phyloP scores from a whole-genome alignment of 2,888 invertebrate genomes.

The Parapristionchus giblindavisi region DNA sequence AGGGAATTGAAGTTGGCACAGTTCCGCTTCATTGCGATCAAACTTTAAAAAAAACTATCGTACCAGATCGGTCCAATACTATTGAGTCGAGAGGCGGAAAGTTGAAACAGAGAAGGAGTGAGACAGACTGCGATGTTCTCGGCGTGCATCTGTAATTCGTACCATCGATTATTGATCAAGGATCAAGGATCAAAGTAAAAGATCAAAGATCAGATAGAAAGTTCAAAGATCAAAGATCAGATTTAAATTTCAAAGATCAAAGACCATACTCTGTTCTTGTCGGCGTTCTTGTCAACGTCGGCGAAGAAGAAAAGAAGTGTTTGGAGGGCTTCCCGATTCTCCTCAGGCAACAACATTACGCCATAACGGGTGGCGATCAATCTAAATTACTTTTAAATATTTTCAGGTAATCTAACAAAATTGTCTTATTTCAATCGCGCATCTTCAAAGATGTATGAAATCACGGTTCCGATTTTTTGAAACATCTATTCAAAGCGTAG shows the following conservation, averaged over 20 bases:
- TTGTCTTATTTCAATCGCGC: no score
- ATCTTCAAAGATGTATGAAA: no score
- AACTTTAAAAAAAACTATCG: no score
- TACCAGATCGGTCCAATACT: slow-evolving; percentile 46
- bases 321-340: slow-evolving; percentile 90
- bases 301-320: slow-evolving; percentile 86
- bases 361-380: slow-evolving; percentile 85
- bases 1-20: no score
- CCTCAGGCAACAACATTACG: slow-evolving; percentile 87
- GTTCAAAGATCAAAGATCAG: no score
- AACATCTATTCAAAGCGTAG: no score
- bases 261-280: slow-evolving; percentile 72
- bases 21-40: no score
- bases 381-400: no score
- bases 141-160: slow-evolving; percentile 87
- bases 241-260: not conserved
- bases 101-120: slow-evolving; percentile 88
- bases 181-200: not conserved
- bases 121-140: slow-evolving; percentile 93
- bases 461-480: no score
- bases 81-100: slow-evolving; percentile 68
- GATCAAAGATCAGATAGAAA: no score
- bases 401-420: no score
- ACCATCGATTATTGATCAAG: no score
- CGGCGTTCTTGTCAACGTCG: slow-evolving; percentile 75